Evolutionary conservation across 2,797 vertebrate genomes (phyloP).

Genomic region (Megalops cyprinoides): DNA sequence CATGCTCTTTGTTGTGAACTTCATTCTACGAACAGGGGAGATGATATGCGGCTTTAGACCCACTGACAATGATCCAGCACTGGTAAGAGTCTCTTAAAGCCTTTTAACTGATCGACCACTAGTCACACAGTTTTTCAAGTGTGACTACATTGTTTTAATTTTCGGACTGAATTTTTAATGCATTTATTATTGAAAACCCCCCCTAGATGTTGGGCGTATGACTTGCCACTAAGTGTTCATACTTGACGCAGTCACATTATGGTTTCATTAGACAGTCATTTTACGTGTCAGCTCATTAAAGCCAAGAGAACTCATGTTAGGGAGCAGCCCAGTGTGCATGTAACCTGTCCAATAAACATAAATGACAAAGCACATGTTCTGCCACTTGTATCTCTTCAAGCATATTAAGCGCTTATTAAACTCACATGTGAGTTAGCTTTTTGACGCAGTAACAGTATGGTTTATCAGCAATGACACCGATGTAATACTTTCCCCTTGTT

Average conservation of each 20-base stretch:
- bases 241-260: not conserved
- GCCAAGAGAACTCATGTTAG: not conserved
- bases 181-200: not conserved
- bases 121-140: not conserved
- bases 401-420: not conserved
- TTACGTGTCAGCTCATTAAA: not conserved
- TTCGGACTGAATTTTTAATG: conserved; percentile 5
- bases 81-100: conserved; percentile 20
- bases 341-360: not conserved
- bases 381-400: not conserved
- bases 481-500: not conserved
- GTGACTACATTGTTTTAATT: not conserved
- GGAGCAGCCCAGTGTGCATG: not conserved
- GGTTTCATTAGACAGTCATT: not conserved
- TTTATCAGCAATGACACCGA: not conserved
- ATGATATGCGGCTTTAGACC: conserved; percentile 28
- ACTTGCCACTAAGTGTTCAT: not conserved
- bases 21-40: conserved; percentile 31
- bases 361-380: not conserved
- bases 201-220: not conserved
- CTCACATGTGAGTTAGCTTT: not conserved
- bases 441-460: not conserved
- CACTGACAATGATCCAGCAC: not conserved
- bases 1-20: conserved; percentile 42
- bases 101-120: not conserved